Percentiles rank a stretch among this genome's conserved stretches.
Evolutionary conservation across 2,888 invertebrate genomes (phyloP).

Genomic region (Leucania comma): DNA sequence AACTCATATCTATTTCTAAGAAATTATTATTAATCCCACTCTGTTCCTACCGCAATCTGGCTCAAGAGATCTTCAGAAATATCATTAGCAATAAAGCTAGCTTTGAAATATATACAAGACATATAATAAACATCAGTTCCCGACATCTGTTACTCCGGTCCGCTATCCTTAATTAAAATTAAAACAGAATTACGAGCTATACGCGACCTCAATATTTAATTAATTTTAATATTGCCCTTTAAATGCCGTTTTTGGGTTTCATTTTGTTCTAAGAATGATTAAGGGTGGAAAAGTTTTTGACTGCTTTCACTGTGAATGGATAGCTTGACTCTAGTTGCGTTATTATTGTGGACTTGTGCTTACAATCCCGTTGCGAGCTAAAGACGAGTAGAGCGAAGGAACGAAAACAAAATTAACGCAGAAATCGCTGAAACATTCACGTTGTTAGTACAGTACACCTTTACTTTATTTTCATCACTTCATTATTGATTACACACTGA

Average conservation of each 20-base stretch:
- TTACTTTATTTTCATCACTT: too few species aligned
- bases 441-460: too few species aligned
- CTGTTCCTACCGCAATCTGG: conserved; percentile 45
- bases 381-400: too few species aligned
- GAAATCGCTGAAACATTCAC: too few species aligned
- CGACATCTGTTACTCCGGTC: conserved; percentile 80
- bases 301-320: conserved; percentile 4
- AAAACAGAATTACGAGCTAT: conserved; percentile 81
- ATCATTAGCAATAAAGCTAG: conserved; percentile 58
- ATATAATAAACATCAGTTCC: conserved; percentile 75
- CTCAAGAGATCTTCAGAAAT: conserved; percentile 54
- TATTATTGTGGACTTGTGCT: not conserved
- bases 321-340: conserved; percentile 3
- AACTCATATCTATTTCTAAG: not conserved
- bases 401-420: too few species aligned
- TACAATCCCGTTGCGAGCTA: too few species aligned
- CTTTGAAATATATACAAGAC: conserved; percentile 64
- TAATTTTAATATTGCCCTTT: conserved; percentile 72
- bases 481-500: too few species aligned
- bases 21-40: conserved; percentile 30
- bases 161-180: conserved; percentile 83
- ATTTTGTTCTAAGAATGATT: conserved; percentile 60
- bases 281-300: conserved; percentile 39
- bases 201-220: conserved; percentile 81
- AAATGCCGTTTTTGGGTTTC: conserved; percentile 62